These are phyloP conservation scores for Myioborus miniatus DNA, from an alignment of 2,797 vertebrate genomes.

Conservation along the genomic window DNA sequence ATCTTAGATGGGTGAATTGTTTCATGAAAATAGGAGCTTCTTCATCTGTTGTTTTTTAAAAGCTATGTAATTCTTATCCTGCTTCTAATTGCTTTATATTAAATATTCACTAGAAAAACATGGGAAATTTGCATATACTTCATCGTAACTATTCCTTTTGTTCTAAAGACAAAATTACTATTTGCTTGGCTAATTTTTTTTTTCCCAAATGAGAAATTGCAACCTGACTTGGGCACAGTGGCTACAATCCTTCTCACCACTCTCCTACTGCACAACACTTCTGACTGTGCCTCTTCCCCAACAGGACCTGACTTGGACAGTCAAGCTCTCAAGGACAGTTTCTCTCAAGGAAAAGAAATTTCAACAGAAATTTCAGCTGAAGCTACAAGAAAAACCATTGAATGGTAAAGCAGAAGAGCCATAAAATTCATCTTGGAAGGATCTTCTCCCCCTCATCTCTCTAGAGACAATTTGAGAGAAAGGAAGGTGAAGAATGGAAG, in stretches of 20 bases:
- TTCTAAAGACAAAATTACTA: neutral
- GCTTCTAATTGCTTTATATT: neutral
- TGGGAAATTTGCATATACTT: neutral
- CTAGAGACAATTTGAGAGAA: neutral
- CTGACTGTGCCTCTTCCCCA: neutral
- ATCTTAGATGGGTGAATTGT: neutral
- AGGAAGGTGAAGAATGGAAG: neutral
- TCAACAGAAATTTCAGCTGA: neutral
- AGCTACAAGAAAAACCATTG: neutral
- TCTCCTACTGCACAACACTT: neutral
- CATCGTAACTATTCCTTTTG: neutral
- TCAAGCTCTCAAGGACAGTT: neutral
- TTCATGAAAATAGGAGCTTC: neutral
- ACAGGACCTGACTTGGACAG: neutral
- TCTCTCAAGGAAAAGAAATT: neutral
- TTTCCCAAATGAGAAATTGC: neutral
- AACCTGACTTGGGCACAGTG: neutral
- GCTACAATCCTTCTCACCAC: neutral
- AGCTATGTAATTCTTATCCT: neutral
- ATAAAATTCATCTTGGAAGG: neutral
- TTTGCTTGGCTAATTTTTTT: neutral
- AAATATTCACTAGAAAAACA: conserved; percentile 22
- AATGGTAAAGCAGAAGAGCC: neutral
- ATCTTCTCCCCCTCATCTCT: neutral
- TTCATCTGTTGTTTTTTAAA: neutral